Evolutionary conservation across 1,140 invertebrate genomes (phyloP).

Genomic region (Diuraphis noxia): DNA sequence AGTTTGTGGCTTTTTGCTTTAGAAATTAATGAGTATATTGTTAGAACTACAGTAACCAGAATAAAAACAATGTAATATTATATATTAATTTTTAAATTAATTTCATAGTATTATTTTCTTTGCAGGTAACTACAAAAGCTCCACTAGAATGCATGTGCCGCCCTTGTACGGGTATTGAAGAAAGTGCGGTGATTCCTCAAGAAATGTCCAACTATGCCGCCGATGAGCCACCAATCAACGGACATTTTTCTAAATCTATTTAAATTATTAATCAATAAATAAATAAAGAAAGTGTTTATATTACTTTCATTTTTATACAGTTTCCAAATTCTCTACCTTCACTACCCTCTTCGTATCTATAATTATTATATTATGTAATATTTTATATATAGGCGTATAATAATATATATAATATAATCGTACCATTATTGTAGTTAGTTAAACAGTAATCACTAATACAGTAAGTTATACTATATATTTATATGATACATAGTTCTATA

Average conservation of each 20-base stretch:
- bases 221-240: constrained; percentile 72
- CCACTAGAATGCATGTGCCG: constrained; percentile 92
- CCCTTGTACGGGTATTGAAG: constrained; percentile 85
- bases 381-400: neutral
- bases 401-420: neutral
- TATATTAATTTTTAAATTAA: neutral
- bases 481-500: neutral
- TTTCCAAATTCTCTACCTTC: neutral
- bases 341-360: neutral
- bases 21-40: neutral
- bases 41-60: neutral
- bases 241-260: constrained; percentile 56
- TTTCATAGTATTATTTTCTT: neutral
- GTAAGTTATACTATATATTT: neutral
- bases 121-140: constrained; percentile 82
- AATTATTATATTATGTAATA: neutral
- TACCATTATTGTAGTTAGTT: neutral
- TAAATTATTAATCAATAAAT: constrained; percentile 50
- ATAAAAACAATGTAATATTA: neutral
- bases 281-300: constrained; percentile 25
- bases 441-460: neutral
- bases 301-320: constrained; percentile 49
- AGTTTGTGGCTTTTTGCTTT: too few relatives aligned
- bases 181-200: constrained; percentile 83
- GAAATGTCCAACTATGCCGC: constrained; percentile 83